Base-by-base conservation (phyloP, 2,797 vertebrate genomes). In the Malacoctenus gilli region DNA sequence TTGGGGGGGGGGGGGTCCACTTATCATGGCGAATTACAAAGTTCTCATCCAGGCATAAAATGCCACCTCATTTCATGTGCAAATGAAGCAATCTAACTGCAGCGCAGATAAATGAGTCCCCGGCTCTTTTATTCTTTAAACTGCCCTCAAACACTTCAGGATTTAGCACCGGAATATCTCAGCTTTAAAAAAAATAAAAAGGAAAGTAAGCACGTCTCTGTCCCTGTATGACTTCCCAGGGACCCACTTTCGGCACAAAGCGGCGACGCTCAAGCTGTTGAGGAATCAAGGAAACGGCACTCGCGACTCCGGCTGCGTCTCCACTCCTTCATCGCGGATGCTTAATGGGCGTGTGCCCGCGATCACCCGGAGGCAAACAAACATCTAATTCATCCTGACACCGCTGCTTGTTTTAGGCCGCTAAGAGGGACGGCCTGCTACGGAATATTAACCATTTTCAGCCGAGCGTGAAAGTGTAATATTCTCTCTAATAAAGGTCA, bases 51-150 rank as follows among this genome's bases (percentile, higher is more conserved):
- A 35, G 42, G 40, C 58, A 68, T 54, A 53, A 70, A 71, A 73
- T 44, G 32, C 34, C 46, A 64, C 23, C 57, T 72, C 46, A 62
- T 68, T 66, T 71, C 44, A 67, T 76, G 53, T 71, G 53, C 59
- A 80, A 75, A 76, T 69, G 38, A 67, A 75, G 62, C 53, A 59
- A 70, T 74, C 28, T 53, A 53, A 60, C 34, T 58, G 41, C 40
- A 41, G 54, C 21, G 47, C 51, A 77, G 54, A 72, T 57, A 57
- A 68, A 78, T 31, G 59, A 61, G 50, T 49, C 20, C 11, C 34
- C 30, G 25, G 3, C 31, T 73, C 28, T 68, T 69, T 73, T 61
- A 47, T 69, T 56, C 51, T 40, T 53, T 37, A 39, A 64, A 58
- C 41, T 30, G 38, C 52, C 42, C 39, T 54, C n/a, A 0, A 59